Percentiles rank a stretch among this genome's conserved stretches.
phyloP scores from a whole-genome alignment of 2,888 invertebrate genomes.

The Arge pagana region DNA sequence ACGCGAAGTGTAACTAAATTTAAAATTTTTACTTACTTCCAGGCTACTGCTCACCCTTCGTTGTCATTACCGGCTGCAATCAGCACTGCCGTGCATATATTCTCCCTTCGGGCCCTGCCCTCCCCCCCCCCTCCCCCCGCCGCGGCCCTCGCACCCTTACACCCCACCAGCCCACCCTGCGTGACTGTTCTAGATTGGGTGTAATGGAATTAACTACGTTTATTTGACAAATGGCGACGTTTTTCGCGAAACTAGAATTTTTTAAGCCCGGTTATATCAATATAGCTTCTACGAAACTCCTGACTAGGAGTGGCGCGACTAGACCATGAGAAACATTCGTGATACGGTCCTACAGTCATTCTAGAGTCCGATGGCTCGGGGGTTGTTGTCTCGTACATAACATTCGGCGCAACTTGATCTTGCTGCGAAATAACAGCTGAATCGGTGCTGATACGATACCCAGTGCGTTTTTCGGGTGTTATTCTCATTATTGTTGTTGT shows the following conservation, averaged over 20 bases:
- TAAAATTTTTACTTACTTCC: conserved; percentile 60
- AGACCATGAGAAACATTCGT: too few species aligned
- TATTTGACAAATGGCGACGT: conserved; percentile 49
- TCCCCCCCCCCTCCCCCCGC: conserved; percentile 1
- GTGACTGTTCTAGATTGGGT: conserved; percentile 36
- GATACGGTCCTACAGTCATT: too few species aligned
- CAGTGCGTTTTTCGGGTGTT: too few species aligned
- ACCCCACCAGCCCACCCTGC: neutral
- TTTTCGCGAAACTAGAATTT: conserved; percentile 10
- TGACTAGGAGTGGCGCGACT: too few species aligned
- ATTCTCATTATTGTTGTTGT: too few species aligned
- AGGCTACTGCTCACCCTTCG: conserved; percentile 57
- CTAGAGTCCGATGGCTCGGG: too few species aligned
- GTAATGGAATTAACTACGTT: conserved; percentile 54
- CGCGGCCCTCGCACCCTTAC: conserved; percentile 17
- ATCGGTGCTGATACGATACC: too few species aligned
- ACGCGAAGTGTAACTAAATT: conserved; percentile 56
- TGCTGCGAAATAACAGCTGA: too few species aligned
- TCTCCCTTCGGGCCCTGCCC: conserved; percentile 19
- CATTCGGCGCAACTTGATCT: too few species aligned
- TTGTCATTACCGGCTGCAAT: conserved; percentile 58
- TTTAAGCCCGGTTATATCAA: too few species aligned
- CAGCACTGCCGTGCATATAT: conserved; percentile 42
- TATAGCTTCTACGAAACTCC: too few species aligned
- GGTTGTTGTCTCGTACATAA: too few species aligned